Evolutionary conservation across 2,888 invertebrate species (phyloP), one percentile per base, ranked within the genome.

Genomic region (Mythimna impura): DNA sequence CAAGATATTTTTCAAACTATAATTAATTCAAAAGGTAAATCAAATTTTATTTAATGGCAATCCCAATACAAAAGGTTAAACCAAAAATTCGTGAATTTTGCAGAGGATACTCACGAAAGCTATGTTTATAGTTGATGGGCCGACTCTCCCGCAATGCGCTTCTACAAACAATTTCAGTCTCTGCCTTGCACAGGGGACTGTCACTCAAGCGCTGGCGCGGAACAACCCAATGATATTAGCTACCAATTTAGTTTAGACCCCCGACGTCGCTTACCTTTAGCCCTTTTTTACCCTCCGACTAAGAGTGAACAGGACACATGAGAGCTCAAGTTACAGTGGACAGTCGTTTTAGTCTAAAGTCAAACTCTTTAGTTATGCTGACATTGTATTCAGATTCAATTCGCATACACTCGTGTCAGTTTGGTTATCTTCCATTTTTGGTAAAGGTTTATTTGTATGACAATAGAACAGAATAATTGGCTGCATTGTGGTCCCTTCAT

Each of bases 131-230:
- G 86, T 85, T 85, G 88, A 87, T 85, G 85, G 89, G 87, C 84
- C 83, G 85, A 82, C 84, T 89, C 85, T 88, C 86, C 90, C 90
- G 87, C 90, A 91, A 88, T 91, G 91, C 91, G 90, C 91, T 89
- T 89, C 88, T 89, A 88, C 89, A 92, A 93, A 91, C 91, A 92
- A 91, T 90, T 91, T 90, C 89, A 90, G 92, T 89, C 89, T 91
- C 90, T 89, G 91, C 89, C 90, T 90, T 90, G 89, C 93, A 91
- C 92, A 89, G 92, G 94, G 94, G 94, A 93, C 93, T 94, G 94
- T 94, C 94, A 95, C 91, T 95, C 94, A 94, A 92, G 90, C 91
- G 89, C 88, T 92, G 91, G 92, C 90, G 91, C 89, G 92, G 92
- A 94, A 92, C 93, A 92, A 90, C 90, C 92, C 92, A 92, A 92